Percentiles rank a stretch among this genome's conserved stretches.
Conservation (phyloP, 2,797 vertebrate species). For the Pipistrellus kuhlii region DNA sequence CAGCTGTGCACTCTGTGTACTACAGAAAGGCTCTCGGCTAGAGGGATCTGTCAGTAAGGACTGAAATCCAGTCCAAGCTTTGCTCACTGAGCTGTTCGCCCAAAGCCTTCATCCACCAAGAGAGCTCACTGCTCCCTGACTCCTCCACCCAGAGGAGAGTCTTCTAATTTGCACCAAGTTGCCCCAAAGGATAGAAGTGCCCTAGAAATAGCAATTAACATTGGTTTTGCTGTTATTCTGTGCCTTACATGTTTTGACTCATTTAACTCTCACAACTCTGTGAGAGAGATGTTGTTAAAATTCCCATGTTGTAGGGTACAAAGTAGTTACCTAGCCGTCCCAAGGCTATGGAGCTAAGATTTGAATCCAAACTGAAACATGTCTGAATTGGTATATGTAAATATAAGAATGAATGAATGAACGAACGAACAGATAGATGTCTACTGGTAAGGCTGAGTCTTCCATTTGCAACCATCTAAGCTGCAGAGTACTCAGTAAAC, state of each 20-base stretch:
- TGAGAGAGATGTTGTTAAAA: neutral
- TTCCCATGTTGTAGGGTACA: neutral
- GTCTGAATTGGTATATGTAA: neutral
- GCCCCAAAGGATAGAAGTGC: neutral
- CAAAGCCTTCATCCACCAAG: neutral
- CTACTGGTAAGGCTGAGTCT: neutral
- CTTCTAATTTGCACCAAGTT: conserved; percentile 6
- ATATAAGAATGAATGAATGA: neutral
- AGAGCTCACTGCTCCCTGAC: neutral
- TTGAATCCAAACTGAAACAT: conserved; percentile 16
- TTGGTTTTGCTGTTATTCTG: conserved; percentile 2
- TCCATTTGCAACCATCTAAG: neutral
- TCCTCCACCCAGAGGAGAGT: neutral
- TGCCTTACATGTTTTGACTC: neutral
- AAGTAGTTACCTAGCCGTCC: neutral
- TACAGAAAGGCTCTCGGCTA: neutral
- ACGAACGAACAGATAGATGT: neutral
- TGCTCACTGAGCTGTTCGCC: neutral
- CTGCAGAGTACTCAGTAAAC: neutral
- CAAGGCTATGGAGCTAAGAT: neutral
- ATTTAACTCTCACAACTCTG: neutral
- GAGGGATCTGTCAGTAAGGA: neutral
- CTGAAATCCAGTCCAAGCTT: neutral
- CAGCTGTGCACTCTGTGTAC: neutral
- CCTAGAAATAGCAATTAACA: neutral